Evolutionary conservation across 2,888 invertebrate species (phyloP), one percentile per base, ranked within the genome.

Genomic region (Drosophila conformis): DNA sequence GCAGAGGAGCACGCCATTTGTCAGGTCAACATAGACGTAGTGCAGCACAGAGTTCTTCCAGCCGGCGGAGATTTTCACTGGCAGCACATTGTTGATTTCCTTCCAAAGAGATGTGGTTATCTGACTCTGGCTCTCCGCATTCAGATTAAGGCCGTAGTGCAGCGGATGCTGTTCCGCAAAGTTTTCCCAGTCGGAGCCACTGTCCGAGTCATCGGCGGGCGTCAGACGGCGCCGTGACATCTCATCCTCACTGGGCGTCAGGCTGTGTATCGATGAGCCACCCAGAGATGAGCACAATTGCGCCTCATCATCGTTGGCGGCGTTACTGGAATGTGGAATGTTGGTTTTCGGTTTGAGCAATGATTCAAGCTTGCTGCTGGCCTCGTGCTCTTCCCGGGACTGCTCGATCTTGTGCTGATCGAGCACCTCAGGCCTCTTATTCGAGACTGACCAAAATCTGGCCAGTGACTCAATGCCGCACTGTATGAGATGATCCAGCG

Each of bases 401-500:
- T 80, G 78, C 31, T 82, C 76, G 2, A 82, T 18, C 57, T 78
- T 80, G 10, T 71, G 72, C 48, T 69, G 69, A 54, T 85, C 87
- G 27, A 91, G 59, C 10, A 91, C 82, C 36, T 91, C 91, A 0
- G 96, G 95, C 29, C 95, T 94, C 0, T 95, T 95, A 90, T 96
- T 96, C 0, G 95, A 94, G 0, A 94, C 91, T 72, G 96, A 94
- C 95, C 96, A 96, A 61, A 92, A 92, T 48, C 95, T 94, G 13
- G 96, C 95, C 59, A 97, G 93, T 78, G 95, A 95, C 72, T 96
- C 95, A 27, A 97, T 94, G 5, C 97, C 97, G 18, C 97, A 95
- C 78, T 96, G 96, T 83, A 96, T 95, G 0, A 97, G 94, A 78
- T 97, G 95, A 58, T 96, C 95, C 4, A 98, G 92, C 2, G 98